Conservation (phyloP, 1,140 invertebrate species). For the Latrodectus geometricus region DNA sequence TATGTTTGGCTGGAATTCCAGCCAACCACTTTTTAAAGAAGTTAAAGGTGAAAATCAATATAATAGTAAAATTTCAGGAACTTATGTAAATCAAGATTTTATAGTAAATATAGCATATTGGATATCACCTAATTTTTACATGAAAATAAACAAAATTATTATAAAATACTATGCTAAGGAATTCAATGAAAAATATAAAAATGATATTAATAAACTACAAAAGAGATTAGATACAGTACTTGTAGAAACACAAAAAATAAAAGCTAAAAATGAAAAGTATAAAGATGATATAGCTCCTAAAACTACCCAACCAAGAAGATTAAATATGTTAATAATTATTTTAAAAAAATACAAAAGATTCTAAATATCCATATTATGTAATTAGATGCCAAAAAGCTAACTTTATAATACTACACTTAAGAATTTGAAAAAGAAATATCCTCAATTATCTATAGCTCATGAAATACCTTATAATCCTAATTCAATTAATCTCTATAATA, state of each 20-base stretch:
- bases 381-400: too few relatives aligned
- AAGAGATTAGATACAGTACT: neutral
- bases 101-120: neutral
- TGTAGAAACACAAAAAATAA: neutral
- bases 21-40: too few relatives aligned
- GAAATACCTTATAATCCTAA: too few relatives aligned
- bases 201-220: neutral
- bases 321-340: too few relatives aligned
- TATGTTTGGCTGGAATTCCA: neutral
- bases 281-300: neutral
- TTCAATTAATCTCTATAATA: too few relatives aligned
- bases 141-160: neutral
- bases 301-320: neutral
- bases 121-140: conserved; percentile 1
- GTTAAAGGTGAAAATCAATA: too few relatives aligned
- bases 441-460: too few relatives aligned
- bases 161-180: neutral
- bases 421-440: too few relatives aligned
- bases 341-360: too few relatives aligned
- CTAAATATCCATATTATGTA: too few relatives aligned
- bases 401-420: too few relatives aligned
- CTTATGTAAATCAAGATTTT: neutral
- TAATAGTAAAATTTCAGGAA: too few relatives aligned
- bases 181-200: neutral
- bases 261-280: neutral